Conservation (phyloP, 2,888 invertebrate species). For the Dynastes tityus region DNA sequence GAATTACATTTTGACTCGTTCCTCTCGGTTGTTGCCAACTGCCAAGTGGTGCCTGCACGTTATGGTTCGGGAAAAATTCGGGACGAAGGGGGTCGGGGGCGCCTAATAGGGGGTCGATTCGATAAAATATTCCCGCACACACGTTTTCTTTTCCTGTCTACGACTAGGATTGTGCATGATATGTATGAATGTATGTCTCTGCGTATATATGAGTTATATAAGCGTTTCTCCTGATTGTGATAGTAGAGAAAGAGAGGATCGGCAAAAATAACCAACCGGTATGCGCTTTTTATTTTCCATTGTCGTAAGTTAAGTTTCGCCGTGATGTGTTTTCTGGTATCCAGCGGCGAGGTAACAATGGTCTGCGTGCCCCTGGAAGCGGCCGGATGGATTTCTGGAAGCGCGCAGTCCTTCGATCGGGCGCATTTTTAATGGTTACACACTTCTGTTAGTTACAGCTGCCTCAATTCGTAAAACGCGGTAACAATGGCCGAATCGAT, state of each 20-base stretch:
- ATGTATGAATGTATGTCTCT: conserved; percentile 2
- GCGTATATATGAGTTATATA: conserved; percentile 4
- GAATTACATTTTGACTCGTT: conserved; percentile 65
- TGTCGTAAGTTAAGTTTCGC: conserved; percentile 63
- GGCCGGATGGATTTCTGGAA: conserved; percentile 63
- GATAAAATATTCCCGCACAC: conserved; percentile 63
- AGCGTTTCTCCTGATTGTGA: neutral
- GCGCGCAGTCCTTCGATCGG: conserved; percentile 55
- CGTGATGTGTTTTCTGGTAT: conserved; percentile 64
- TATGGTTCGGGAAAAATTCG: conserved; percentile 18
- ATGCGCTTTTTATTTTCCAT: conserved; percentile 61
- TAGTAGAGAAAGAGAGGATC: neutral
- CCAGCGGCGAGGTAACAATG: conserved; percentile 64
- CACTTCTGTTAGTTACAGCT: conserved; percentile 63
- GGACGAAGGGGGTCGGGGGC: conserved; percentile 49
- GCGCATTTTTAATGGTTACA: conserved; percentile 64
- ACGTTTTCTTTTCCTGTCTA: conserved; percentile 33
- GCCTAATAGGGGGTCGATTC: conserved; percentile 19
- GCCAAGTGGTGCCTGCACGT: conserved; percentile 61
- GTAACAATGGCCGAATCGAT: conserved; percentile 32
- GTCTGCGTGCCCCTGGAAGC: conserved; percentile 56
- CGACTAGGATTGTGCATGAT: neutral
- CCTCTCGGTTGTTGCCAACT: conserved; percentile 63
- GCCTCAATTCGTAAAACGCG: conserved; percentile 62
- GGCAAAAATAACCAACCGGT: neutral